Percentiles rank a stretch among this genome's conserved stretches.
Conservation (phyloP, 2,113 vertebrate genomes). For the Platysternon megacephalum region DNA sequence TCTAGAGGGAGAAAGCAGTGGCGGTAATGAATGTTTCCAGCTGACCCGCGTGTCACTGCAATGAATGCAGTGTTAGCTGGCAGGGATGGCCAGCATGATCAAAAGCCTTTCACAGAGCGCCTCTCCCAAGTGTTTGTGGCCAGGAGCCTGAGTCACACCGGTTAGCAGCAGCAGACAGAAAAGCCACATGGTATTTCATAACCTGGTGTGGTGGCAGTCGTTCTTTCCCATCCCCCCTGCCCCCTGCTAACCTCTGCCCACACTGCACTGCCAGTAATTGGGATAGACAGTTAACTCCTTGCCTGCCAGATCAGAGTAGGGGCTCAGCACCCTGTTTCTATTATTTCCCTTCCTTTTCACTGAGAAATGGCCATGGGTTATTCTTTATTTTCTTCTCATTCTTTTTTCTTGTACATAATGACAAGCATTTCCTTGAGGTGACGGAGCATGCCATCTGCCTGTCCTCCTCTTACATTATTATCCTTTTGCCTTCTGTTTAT, state of each 20-base stretch:
- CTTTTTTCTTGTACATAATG: neutral
- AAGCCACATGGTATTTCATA: neutral
- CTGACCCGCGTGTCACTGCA: neutral
- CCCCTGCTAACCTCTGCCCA: neutral
- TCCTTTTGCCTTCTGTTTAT: neutral
- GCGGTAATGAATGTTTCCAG: neutral
- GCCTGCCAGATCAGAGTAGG: neutral
- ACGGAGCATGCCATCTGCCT: neutral
- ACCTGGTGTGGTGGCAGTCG: neutral
- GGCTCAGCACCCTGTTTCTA: neutral
- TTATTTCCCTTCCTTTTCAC: neutral
- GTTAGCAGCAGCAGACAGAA: neutral
- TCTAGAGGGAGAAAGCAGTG: neutral
- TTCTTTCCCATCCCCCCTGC: neutral
- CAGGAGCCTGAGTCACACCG: neutral
- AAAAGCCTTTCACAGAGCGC: neutral
- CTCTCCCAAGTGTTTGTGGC: fast-evolving
- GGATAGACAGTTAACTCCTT: neutral
- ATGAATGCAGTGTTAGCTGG: neutral
- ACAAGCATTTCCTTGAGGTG: neutral
- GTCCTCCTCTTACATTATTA: neutral
- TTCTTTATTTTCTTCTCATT: neutral
- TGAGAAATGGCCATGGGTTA: neutral
- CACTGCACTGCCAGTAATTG: neutral
- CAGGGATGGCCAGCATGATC: neutral